phyloP scores from a whole-genome alignment of 2,113 vertebrate species.

The Mystacornis crossleyi region DNA sequence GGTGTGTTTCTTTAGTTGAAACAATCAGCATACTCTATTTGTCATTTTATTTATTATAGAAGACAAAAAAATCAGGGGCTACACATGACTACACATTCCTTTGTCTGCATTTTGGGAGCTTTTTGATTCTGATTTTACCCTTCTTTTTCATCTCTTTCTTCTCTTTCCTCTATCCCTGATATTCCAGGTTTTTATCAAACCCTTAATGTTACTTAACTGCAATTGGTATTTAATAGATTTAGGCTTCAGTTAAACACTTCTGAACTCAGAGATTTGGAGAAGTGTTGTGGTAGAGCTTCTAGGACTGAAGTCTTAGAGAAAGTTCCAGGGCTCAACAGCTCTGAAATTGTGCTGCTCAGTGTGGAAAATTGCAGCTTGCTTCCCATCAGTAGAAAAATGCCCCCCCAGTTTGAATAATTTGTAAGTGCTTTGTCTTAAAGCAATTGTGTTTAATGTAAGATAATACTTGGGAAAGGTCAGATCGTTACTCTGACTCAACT shows the following conservation, averaged over 20 bases:
- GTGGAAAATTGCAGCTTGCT: slow-evolving; percentile 8
- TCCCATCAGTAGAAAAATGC: neutral
- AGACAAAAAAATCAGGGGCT: neutral
- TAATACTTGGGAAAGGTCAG: slow-evolving; percentile 29
- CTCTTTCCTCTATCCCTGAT: neutral
- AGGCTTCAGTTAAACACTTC: slow-evolving; percentile 2
- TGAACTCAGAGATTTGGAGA: neutral
- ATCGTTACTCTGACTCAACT: neutral
- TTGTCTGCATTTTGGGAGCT: neutral
- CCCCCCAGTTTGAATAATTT: slow-evolving; percentile 1
- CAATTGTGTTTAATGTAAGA: slow-evolving; percentile 11
- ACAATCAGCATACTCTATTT: neutral
- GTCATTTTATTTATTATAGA: neutral
- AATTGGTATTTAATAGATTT: slow-evolving; percentile 21
- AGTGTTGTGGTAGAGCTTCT: neutral
- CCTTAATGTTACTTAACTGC: neutral
- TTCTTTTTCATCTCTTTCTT: neutral
- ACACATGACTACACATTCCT: neutral
- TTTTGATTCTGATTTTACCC: neutral
- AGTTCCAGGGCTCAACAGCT: neutral
- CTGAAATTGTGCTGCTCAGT: neutral
- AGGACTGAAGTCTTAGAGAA: neutral
- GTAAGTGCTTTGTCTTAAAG: neutral
- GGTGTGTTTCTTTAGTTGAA: neutral
- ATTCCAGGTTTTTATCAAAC: neutral